phyloP scores from a whole-genome alignment of 2,113 vertebrate genomes.

The Bos indicus region DNA sequence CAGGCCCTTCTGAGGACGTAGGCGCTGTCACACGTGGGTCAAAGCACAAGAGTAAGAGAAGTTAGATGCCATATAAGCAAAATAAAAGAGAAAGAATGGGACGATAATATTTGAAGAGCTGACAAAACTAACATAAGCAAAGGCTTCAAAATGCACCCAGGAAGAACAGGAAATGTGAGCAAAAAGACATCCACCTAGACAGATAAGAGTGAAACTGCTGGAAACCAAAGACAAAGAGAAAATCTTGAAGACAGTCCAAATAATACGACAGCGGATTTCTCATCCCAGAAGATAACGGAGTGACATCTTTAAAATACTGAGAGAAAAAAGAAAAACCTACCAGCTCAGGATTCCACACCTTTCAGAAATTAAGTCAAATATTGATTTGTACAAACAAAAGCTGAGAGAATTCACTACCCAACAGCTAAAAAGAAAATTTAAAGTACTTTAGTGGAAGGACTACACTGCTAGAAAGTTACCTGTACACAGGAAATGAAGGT shows the following conservation, averaged over 20 bases:
- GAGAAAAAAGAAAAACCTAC: not conserved
- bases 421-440: not conserved
- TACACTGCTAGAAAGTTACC: not conserved
- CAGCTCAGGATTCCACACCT: not conserved
- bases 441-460: not conserved
- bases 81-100: not conserved
- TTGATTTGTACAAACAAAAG: not conserved
- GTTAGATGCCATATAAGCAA: not conserved
- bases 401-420: not conserved
- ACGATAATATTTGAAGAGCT: not conserved
- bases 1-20: not conserved
- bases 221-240: not conserved
- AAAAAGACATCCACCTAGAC: not conserved
- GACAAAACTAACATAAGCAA: not conserved
- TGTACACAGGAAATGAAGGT: not conserved
- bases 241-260: not conserved
- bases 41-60: not conserved
- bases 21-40: too few relatives aligned
- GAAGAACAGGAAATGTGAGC: not conserved
- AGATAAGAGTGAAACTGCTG: not conserved
- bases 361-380: not conserved
- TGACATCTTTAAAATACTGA: not conserved
- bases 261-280: not conserved
- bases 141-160: not conserved
- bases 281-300: not conserved